Percentiles rank a stretch among this genome's conserved stretches.
These are phyloP conservation scores for Kuschelorhynchus macadamiae DNA, from an alignment of 2,888 invertebrate species.

Conservation along the genomic window DNA sequence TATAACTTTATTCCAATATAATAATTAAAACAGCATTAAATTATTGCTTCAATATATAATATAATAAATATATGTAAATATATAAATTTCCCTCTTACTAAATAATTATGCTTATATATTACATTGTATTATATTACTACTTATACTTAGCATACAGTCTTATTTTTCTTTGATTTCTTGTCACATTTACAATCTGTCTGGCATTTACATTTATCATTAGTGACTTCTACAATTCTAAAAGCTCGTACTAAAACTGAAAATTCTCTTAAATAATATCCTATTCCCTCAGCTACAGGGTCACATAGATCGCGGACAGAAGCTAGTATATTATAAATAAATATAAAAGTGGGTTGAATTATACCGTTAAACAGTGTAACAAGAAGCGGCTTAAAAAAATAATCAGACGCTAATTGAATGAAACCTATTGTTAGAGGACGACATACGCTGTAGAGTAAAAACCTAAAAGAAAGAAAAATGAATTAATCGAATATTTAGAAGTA, in stretches of 20 bases:
- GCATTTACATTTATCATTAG: conserved; percentile 45
- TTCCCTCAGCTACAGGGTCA: conserved; percentile 73
- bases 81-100: too few species aligned
- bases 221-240: conserved; percentile 70
- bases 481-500: too few species aligned
- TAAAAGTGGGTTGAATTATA: conserved; percentile 77
- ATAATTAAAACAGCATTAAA: too few species aligned
- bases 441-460: conserved; percentile 73
- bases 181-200: conserved; percentile 17
- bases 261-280: conserved; percentile 71
- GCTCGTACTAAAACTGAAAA: conserved; percentile 68
- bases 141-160: too few species aligned
- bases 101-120: too few species aligned
- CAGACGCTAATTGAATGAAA: conserved; percentile 75
- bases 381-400: conserved; percentile 78
- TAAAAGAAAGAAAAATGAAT: conserved; percentile 74
- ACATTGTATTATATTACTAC: too few species aligned
- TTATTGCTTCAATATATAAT: too few species aligned
- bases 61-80: too few species aligned
- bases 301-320: conserved; percentile 76
- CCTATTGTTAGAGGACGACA: conserved; percentile 75
- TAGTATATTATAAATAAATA: conserved; percentile 75
- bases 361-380: conserved; percentile 77
- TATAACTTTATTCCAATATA: too few species aligned
- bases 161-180: conserved; percentile 5